Evolutionary conservation across 2,797 vertebrate species (phyloP).

Genomic region (Pangasius mekongensis): DNA sequence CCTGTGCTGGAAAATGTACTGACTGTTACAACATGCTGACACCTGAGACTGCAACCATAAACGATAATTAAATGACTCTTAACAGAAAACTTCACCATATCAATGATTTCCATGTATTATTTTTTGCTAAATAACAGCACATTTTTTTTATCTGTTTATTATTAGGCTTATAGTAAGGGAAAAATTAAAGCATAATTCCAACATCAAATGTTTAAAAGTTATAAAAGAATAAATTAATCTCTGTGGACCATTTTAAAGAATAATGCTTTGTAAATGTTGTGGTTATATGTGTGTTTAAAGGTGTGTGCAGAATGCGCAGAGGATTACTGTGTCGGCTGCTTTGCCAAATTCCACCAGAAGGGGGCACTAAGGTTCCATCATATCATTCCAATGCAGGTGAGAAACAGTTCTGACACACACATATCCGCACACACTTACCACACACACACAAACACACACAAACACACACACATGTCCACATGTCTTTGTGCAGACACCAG

Average conservation of each 20-base stretch:
- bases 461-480: constrained; percentile 29
- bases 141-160: not conserved
- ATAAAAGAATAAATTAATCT: not conserved
- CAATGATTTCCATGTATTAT: not conserved
- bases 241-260: not conserved
- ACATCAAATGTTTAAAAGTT: not conserved
- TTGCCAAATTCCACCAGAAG: constrained; percentile 85
- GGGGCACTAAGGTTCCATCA: constrained; percentile 87
- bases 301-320: constrained; percentile 82
- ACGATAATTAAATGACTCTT: not conserved
- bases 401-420: constrained; percentile 36
- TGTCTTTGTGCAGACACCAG: not conserved
- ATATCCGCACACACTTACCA: constrained; percentile 31
- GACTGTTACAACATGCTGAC: not conserved
- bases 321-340: constrained; percentile 82
- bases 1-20: not conserved
- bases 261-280: not conserved
- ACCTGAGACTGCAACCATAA: not conserved
- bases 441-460: constrained; percentile 23
- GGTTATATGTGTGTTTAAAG: constrained; percentile 58
- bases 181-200: not conserved
- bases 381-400: constrained; percentile 79
- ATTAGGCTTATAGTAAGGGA: not conserved
- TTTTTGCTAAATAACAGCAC: not conserved
- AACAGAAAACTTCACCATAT: not conserved